Conservation (phyloP, 2,113 vertebrate species). For the Mungos mungo region DNA sequence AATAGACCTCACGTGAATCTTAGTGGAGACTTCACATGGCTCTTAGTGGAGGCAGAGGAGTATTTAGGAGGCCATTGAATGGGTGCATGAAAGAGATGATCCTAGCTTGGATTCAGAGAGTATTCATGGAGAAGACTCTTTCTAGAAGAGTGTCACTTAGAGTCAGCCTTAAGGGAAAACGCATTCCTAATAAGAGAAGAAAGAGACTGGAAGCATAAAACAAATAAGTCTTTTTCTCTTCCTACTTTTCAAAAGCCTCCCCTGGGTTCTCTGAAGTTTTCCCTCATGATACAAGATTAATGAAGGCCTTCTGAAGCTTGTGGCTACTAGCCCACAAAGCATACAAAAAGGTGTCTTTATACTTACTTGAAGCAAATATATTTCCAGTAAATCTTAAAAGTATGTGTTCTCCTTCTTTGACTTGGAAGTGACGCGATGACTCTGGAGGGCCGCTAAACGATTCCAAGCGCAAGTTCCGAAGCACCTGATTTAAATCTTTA, state of each 20-base stretch:
- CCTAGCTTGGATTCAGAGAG: neutral
- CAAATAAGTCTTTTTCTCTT: neutral
- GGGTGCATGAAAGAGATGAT: neutral
- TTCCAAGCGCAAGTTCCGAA: conserved; percentile 82
- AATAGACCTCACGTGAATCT: neutral
- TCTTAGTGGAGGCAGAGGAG: neutral
- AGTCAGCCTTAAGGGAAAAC: neutral
- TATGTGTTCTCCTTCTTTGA: conserved; percentile 91
- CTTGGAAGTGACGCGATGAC: conserved; percentile 83
- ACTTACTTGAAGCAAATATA: conserved; percentile 89
- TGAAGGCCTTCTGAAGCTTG: neutral
- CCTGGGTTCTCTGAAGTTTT: neutral
- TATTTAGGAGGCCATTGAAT: neutral
- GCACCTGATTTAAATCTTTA: conserved; percentile 85
- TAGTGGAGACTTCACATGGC: neutral
- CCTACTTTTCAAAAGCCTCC: neutral
- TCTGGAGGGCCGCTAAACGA: conserved; percentile 85
- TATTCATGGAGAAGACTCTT: neutral
- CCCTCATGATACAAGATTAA: neutral
- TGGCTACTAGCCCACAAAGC: neutral
- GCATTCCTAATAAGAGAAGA: neutral
- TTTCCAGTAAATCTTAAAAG: conserved; percentile 90
- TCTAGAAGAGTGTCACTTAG: neutral
- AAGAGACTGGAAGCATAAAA: neutral
- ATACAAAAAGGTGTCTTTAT: neutral